Percentiles rank a stretch among this genome's conserved stretches.
Evolutionary conservation across 2,797 vertebrate species (phyloP).

Genomic region (Tadarida brasiliensis): DNA sequence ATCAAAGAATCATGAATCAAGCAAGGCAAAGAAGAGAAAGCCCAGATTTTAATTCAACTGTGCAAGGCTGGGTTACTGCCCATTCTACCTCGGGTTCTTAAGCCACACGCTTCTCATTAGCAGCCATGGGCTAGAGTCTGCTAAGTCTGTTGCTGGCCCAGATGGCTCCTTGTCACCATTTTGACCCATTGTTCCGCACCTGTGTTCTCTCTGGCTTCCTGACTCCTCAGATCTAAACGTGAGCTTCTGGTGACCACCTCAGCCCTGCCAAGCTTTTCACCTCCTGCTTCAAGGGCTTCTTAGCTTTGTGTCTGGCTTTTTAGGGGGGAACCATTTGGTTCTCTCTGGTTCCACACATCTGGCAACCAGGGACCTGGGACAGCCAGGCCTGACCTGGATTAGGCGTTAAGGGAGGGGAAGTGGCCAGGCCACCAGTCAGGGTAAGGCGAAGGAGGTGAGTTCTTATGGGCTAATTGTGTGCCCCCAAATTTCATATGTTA

Average conservation of each 20-base stretch:
- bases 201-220: background rate
- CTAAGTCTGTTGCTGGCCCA: background rate
- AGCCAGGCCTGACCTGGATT: background rate
- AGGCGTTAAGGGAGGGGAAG: background rate
- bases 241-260: background rate
- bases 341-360: background rate
- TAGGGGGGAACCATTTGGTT: background rate
- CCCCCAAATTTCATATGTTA: background rate
- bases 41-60: background rate
- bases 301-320: background rate
- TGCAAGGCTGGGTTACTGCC: background rate
- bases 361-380: background rate
- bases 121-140: background rate
- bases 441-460: background rate
- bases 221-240: background rate
- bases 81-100: background rate
- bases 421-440: background rate
- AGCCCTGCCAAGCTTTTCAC: background rate
- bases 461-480: background rate
- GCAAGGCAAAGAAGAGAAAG: background rate
- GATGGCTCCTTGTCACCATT: background rate
- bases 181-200: fast-evolving
- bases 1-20: background rate
- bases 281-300: background rate
- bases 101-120: background rate